A percentile compares a stretch with the other conserved stretches of the same genome.
phyloP scores from a whole-genome alignment of 2,113 vertebrate genomes.

The Myrmecophaga tridactyla region DNA sequence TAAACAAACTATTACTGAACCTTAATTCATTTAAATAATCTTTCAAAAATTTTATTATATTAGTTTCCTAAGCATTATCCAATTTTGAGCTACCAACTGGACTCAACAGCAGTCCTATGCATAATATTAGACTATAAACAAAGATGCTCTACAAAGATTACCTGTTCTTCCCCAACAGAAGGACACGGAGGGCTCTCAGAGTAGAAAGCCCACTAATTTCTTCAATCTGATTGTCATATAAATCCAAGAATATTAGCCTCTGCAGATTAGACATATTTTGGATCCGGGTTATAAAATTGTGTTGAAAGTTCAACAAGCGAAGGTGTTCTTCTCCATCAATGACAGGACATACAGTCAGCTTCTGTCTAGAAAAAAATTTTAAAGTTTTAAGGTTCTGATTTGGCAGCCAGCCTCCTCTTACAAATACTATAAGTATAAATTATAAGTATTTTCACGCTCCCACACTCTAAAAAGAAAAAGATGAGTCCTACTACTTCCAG shows the following conservation, averaged over 20 bases:
- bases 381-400: not conserved
- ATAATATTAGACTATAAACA: not conserved
- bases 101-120: not conserved
- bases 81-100: not conserved
- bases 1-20: slow-evolving; percentile 1
- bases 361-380: slow-evolving; percentile 82
- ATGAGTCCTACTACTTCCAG: not conserved
- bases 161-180: slow-evolving; percentile 96
- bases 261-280: slow-evolving; percentile 91
- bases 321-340: slow-evolving; percentile 89
- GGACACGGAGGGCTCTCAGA: slow-evolving; percentile 89
- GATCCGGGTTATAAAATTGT: slow-evolving; percentile 92
- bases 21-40: not conserved
- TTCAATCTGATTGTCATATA: slow-evolving; percentile 93
- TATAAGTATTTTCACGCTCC: not conserved
- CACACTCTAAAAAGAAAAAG: not conserved
- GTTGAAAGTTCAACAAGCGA: slow-evolving; percentile 93
- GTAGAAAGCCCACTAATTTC: slow-evolving; percentile 93
- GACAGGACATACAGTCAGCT: slow-evolving; percentile 89
- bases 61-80: not conserved
- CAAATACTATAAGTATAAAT: not conserved
- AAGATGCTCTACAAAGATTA: slow-evolving; percentile 68
- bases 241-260: slow-evolving; percentile 93
- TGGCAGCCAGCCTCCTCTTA: not conserved
- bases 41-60: not conserved